These are phyloP conservation scores for Probaryconus sp. DNA, from an alignment of 1,140 invertebrate genomes.

Conservation along the genomic window DNA sequence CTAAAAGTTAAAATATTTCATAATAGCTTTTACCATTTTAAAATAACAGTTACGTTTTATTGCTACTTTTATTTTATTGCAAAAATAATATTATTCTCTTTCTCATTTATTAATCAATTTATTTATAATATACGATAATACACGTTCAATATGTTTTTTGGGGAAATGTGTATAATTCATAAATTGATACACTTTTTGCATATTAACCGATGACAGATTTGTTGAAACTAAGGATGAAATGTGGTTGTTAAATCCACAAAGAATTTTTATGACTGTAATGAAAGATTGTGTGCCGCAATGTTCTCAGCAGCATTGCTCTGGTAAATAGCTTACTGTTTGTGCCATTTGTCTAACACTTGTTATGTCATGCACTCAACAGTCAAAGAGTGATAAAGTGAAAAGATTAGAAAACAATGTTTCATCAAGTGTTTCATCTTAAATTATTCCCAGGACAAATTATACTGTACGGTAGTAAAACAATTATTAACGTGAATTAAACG, in stretches of 20 bases:
- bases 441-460: too few relatives aligned
- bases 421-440: background rate
- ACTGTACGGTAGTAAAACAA: too few relatives aligned
- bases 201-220: background rate
- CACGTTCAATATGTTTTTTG: too few relatives aligned
- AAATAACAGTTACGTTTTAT: slow-evolving; percentile 28
- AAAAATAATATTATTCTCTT: background rate
- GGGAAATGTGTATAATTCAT: too few relatives aligned
- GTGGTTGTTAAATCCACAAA: slow-evolving; percentile 12
- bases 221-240: slow-evolving; percentile 17
- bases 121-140: too few relatives aligned
- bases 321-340: slow-evolving; percentile 27
- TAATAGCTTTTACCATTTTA: slow-evolving; percentile 17
- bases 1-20: too few relatives aligned
- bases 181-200: too few relatives aligned
- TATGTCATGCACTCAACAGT: slow-evolving; percentile 29
- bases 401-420: slow-evolving; percentile 30
- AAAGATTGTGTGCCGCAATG: slow-evolving; percentile 24
- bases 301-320: slow-evolving; percentile 26
- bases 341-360: slow-evolving; percentile 23
- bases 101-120: background rate
- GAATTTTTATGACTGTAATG: slow-evolving; percentile 30
- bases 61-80: slow-evolving; percentile 4
- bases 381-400: slow-evolving; percentile 24
- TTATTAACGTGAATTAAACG: too few relatives aligned